Base-by-base conservation (phyloP, 2,888 invertebrate species). In the Antitype chi region DNA sequence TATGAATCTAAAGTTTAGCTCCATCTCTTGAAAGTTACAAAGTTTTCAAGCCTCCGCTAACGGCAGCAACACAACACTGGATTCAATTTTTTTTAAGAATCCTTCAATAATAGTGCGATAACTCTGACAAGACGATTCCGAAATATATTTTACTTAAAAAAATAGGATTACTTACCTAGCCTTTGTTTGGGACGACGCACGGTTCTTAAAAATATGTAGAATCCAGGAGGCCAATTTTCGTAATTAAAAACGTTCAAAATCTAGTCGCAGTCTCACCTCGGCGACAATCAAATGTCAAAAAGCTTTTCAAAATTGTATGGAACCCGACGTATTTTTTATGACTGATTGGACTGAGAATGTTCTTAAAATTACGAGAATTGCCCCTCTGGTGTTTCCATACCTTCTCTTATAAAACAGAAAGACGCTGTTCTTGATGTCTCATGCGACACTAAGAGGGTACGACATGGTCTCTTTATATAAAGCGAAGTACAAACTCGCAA, bases 71-170 rank as follows among this genome's bases (percentile, higher is more conserved):
- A 75, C 25, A 32, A 64, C 28, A 47, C 17, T 74, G 28, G 17
- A 28, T 71, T 38, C 23, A 38, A 64, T n/a, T 5, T 57, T 55
- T 63, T 66, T 13, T 11, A 32, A 28, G 7, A 68, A 25, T 32
- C 25, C 8, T 75, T 25, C n/a, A 68, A 76, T 17, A 76, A 38
- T 4, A 59, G 43, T 59, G 15, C 25, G n/a, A 53, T 59, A 66
- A 57, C 47, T 76, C 52, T 9, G 52, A 47, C n/a, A n/a, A 25
- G 3, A 32, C 57, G 1, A 70, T 11, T 49, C 20, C 17, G 25
- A 25, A 53, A 47, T 6, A 20, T 28, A n/a, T 62, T 72, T 23
- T 63, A 32, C 6, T 55, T 75, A 6, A 9, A 11, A 20, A 62
- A 53, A 15, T 20, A n/a, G n/a, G n/a, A 5, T 60, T 5, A 23